Evolutionary conservation across 2,888 invertebrate species (phyloP).

Genomic region (Drosophila heteroneura): DNA sequence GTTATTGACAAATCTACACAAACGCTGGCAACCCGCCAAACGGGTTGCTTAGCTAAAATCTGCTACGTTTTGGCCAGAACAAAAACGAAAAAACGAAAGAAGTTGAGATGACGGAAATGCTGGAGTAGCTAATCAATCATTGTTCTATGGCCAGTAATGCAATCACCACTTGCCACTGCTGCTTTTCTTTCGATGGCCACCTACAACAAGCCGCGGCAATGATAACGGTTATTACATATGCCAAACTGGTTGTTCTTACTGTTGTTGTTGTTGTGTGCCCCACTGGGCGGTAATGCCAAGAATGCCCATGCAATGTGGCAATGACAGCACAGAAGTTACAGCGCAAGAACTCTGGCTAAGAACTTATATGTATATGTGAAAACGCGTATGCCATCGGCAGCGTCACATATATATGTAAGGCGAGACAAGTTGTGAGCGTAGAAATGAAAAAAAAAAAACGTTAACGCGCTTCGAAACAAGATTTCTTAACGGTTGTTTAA

Average conservation of each 20-base stretch:
- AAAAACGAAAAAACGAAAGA: slow-evolving; percentile 22
- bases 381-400: slow-evolving; percentile 36
- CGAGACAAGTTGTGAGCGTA: slow-evolving; percentile 53
- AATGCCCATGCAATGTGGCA: slow-evolving; percentile 49
- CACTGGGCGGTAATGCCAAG: slow-evolving; percentile 68
- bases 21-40: slow-evolving; percentile 62
- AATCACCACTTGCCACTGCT: slow-evolving; percentile 43
- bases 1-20: slow-evolving; percentile 71
- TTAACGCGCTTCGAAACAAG: slow-evolving; percentile 75
- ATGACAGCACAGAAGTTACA: slow-evolving; percentile 55
- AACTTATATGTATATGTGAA: slow-evolving; percentile 19
- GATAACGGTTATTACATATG: slow-evolving; percentile 76
- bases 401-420: slow-evolving; percentile 28
- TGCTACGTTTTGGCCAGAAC: slow-evolving; percentile 34
- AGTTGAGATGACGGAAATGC: slow-evolving; percentile 56
- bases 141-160: slow-evolving; percentile 29
- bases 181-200: slow-evolving; percentile 63
- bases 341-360: slow-evolving; percentile 51
- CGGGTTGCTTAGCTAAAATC: slow-evolving; percentile 51
- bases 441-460: slow-evolving; percentile 33
- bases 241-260: slow-evolving; percentile 64
- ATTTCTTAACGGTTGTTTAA: slow-evolving; percentile 83
- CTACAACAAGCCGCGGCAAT: slow-evolving; percentile 45
- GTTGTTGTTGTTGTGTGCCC: slow-evolving; percentile 29
- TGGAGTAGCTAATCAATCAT: slow-evolving; percentile 56